phyloP scores from a whole-genome alignment of 2,113 vertebrate genomes.

The Boleophthalmus pectinirostris region DNA sequence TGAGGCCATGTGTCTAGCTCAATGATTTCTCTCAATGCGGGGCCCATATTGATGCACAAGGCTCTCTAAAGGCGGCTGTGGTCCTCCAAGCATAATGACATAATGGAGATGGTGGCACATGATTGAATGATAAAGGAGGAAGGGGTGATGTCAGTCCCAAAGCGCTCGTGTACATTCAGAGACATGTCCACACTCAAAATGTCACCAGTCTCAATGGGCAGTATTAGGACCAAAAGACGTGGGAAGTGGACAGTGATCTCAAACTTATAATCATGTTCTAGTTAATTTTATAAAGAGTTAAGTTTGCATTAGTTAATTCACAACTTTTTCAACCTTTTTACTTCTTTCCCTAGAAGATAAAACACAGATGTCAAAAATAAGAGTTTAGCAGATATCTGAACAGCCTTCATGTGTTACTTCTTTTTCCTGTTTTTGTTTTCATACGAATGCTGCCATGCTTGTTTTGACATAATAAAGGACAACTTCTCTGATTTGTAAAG shows the following conservation, averaged over 20 bases:
- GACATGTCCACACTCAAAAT: not conserved
- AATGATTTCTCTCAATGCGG: constrained; percentile 45
- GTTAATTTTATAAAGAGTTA: no score
- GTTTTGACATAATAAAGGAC: no score
- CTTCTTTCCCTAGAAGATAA: no score
- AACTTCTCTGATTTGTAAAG: no score
- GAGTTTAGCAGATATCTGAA: no score
- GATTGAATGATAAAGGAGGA: constrained; percentile 37
- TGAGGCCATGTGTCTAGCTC: constrained; percentile 39
- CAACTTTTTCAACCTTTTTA: no score
- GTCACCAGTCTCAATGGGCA: not conserved
- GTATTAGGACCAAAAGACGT: not conserved
- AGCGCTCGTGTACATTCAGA: not conserved
- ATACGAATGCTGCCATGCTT: no score
- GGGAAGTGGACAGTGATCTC: not conserved
- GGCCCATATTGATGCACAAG: constrained; percentile 39
- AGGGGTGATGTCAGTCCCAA: not conserved
- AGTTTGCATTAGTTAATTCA: no score
- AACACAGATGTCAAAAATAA: no score
- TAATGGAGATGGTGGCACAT: constrained; percentile 25
- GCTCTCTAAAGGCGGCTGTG: constrained; percentile 33
- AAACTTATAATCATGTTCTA: no score
- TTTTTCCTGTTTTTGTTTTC: no score
- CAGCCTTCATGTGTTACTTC: no score
- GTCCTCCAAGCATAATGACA: constrained; percentile 32